These are phyloP conservation scores for Conistra vaccinii DNA, from an alignment of 2,888 invertebrate genomes.

Conservation along the genomic window DNA sequence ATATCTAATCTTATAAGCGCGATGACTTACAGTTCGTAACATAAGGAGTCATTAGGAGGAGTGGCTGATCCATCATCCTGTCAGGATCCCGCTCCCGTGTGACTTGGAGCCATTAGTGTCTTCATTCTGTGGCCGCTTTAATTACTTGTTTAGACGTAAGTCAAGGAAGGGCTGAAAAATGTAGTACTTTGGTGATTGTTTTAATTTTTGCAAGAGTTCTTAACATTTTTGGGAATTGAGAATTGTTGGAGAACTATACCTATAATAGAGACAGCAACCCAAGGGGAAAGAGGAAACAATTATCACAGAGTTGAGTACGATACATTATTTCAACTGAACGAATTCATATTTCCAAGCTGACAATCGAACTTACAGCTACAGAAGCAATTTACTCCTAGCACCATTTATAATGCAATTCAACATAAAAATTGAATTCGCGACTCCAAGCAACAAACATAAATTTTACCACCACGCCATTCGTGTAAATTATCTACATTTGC, in stretches of 20 bases:
- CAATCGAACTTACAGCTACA: not conserved
- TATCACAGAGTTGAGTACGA: not conserved
- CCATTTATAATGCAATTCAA: not conserved
- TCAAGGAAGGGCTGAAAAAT: conserved; percentile 53
- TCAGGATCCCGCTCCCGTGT: conserved; percentile 71
- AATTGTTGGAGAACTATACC: no score
- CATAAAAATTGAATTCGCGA: not conserved
- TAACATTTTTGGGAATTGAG: not conserved
- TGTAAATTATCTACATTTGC: conserved; percentile 43
- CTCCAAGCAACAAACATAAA: conserved; percentile 20
- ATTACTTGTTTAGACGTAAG: conserved; percentile 62
- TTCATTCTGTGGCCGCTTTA: conserved; percentile 72
- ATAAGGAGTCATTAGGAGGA: conserved; percentile 75
- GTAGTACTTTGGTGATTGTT: conserved; percentile 35
- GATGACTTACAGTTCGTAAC: conserved; percentile 67
- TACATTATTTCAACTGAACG: not conserved
- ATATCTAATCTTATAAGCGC: conserved; percentile 65
- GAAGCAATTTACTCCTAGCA: not conserved
- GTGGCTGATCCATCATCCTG: conserved; percentile 78
- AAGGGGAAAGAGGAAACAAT: not conserved
- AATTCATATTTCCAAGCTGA: not conserved
- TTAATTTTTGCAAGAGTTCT: not conserved
- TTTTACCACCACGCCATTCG: conserved; percentile 17
- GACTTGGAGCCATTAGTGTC: conserved; percentile 73
- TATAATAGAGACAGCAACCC: no score